Base-by-base conservation (phyloP, 2,113 vertebrate species). In the Sceloporus undulatus region DNA sequence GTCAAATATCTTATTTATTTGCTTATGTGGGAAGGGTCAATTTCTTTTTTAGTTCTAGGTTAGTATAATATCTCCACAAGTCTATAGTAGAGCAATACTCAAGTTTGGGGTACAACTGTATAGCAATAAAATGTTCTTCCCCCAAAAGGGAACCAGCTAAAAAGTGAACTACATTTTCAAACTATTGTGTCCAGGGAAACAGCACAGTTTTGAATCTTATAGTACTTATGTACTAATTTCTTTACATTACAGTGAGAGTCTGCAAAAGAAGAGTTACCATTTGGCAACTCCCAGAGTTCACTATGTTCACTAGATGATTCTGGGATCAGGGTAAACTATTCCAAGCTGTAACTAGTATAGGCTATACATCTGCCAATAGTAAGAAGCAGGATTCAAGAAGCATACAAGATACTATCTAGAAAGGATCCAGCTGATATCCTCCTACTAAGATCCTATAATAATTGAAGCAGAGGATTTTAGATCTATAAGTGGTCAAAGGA, bases 21-120 rank as follows among this genome's bases (percentile, higher is more conserved):
- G 25, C 0, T 59, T 80, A 23, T 74, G 25, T 2, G 66, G 25
- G 66, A 8, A 2, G 19, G 18, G 66, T 68, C 7, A 25, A 68
- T 68, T 76, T 38, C 66, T 83, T 21, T 78, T 14, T 7, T 80
- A n/a, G 18, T 62, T 16, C n/a, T 34, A 80, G n/a, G 59, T 62
- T 80, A 62, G 16, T 21, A 77, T 68, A 14, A 38, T 56, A 7
- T 42, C 76, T 85, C 56, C 38, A 65, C 75, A 48, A 71, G 82
- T 80, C 88, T 84, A 42, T 42, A 85, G 77, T 7, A 4, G 23
- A 86, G 66, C 56, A 84, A 0, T 52, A 34, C 0, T 0, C 9
- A 0, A 25, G 23, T 40, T 19, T 13, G 2, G 52, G 40, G 25
- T 14, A 3, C 62, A 70, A 79, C 70, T 92, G 62, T 87, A 77